Evolutionary conservation across 2,888 invertebrate species (phyloP), one percentile per base, ranked within the genome.

Genomic region (Hyalella azteca): DNA sequence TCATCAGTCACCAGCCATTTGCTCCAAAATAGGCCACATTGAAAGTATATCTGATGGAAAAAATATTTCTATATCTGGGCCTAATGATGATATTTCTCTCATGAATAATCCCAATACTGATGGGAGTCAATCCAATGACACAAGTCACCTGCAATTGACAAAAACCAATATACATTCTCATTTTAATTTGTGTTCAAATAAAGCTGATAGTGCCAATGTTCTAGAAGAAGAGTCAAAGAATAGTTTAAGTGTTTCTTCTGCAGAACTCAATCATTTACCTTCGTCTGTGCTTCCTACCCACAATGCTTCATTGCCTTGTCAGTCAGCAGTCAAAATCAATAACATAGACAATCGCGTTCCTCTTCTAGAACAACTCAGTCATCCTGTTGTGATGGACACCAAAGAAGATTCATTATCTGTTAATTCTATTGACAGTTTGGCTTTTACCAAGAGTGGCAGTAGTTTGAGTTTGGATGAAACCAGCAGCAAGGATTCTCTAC

Each of bases 401-500:
- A 54, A 54, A 54, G 54, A 54, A 54, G 54, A 54, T 13, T 29
- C 54, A 5, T 26, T 54, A 4, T 54, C 54, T 22, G n/a, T n/a
- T n/a, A n/a, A n/a, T n/a, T n/a, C n/a, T n/a, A 22, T 54, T 22
- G 54, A 54, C 29, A 54, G 54, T 54, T 54, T 29, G 5, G 26
- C 54, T 15, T 54, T 29, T 29, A 54, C 36, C 29, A 66, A 66
- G n/a, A 66, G 66, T 36, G 13, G 7, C 19, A 36, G 19, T 22
- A 66, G 36, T 36, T 36, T 66, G 66, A 66, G 66, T 36, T 66
- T 19, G 3, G 66, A 66, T 66, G 66, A 66, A 36, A 13, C 66
- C 32, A 66, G 66, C 36, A 66, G 66, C 36, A 66, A 66, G 19
- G 66, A 66, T 66, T 66, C 66, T 15, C 36, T 66, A 29, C 19